Base-by-base conservation (phyloP, 2,888 invertebrate species). In the Acheta domesticus region DNA sequence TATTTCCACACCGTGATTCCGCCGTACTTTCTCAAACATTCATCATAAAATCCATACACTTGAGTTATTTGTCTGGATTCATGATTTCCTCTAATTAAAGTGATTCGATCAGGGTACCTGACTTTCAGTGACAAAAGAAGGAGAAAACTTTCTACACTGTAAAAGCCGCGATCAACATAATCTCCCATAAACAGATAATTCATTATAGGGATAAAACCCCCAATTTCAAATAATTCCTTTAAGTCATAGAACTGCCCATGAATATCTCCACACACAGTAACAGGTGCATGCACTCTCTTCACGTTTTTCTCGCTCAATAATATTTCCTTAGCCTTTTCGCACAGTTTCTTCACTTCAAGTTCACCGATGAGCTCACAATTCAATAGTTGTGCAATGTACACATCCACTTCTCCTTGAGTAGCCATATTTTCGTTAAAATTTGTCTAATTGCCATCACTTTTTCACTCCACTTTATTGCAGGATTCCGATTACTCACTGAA, bases 31-130 rank as follows among this genome's bases (percentile, higher is more conserved):
- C 75, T n/a, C 23, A 75, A 36, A 75, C 75, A 75, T 23, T 75
- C 75, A n/a, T 75, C 75, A n/a, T 75, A 75, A 36, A 75, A 75
- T 16, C 75, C 75, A 23, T 36, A 75, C 75, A 75, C 75, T 36
- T 36, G 21, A 11, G 75, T 75, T 21, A 75, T 36, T 21, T 75
- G 75, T 16, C 75, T 21, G 19, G 23, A 75, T 23, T 75, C 75
- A 14, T 75, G 75, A 23, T 75, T 75, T 1, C 75, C 75, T 36
- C 75, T 11, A 21, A 75, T 21, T 23, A 75, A 36, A 14, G 75
- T 75, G 11, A 75, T 75, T 75, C 36, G 21, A 19, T 14, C 36
- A 21, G 75, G 75, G 23, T 75, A 75, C 16, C 75, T 21, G 20
- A 75, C 36, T 36, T 75, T 75, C 36, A 75, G 3, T 19, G 75